phyloP scores from a whole-genome alignment of 2,797 vertebrate genomes.

The Acipenser ruthenus region DNA sequence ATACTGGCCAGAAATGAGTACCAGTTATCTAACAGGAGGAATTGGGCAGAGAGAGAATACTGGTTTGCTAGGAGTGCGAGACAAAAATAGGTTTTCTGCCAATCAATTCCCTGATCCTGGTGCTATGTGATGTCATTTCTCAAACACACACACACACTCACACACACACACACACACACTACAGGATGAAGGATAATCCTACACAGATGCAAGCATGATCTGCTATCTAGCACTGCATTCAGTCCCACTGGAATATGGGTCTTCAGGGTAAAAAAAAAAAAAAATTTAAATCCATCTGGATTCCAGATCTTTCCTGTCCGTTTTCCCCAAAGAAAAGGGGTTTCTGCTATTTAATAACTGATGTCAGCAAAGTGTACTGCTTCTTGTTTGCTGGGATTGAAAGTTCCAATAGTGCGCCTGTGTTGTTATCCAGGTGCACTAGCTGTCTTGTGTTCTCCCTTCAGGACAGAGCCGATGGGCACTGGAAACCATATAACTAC shows the following conservation, averaged over 20 bases:
- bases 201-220: slow-evolving; percentile 35
- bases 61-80: too few relatives aligned
- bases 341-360: slow-evolving; percentile 11
- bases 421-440: slow-evolving; percentile 34
- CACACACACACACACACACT: not conserved
- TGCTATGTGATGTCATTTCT: too few relatives aligned
- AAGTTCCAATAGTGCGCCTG: slow-evolving; percentile 16
- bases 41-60: too few relatives aligned
- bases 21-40: too few relatives aligned
- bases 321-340: not conserved
- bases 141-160: slow-evolving; percentile 18
- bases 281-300: slow-evolving; percentile 53
- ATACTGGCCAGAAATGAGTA: too few relatives aligned
- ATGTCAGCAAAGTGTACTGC: slow-evolving; percentile 1
- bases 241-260: slow-evolving; percentile 30
- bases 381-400: too few relatives aligned
- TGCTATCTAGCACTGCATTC: slow-evolving; percentile 41
- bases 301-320: slow-evolving; percentile 52
- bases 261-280: slow-evolving; percentile 17
- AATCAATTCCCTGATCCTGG: too few relatives aligned
- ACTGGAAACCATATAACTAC: too few relatives aligned
- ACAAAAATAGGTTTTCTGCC: too few relatives aligned
- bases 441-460: too few relatives aligned
- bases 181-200: slow-evolving; percentile 40
- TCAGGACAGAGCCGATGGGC: too few relatives aligned